phyloP scores from a whole-genome alignment of 2,888 invertebrate species.

The Trichogramma dendrolimi region DNA sequence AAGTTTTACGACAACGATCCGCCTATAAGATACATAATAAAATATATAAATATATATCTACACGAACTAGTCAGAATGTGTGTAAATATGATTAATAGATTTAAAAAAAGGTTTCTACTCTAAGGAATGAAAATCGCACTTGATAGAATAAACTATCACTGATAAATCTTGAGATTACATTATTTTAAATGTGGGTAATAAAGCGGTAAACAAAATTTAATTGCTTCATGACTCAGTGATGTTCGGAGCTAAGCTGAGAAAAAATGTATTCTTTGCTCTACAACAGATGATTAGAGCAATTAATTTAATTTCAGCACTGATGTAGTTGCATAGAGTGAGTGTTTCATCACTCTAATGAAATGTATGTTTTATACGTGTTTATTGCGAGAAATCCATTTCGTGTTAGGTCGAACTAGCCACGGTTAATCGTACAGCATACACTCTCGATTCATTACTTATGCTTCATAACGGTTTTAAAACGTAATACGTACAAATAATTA shows the following conservation, averaged over 20 bases:
- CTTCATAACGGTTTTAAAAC: not conserved
- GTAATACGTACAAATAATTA: not conserved
- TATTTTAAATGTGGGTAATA: not conserved
- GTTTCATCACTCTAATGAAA: slow-evolving; percentile 22
- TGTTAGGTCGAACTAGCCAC: not conserved
- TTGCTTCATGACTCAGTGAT: too few species aligned
- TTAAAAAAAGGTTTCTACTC: not conserved
- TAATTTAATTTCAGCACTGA: slow-evolving; percentile 26
- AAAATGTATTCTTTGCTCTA: slow-evolving; percentile 14
- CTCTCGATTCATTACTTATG: slow-evolving; percentile 15
- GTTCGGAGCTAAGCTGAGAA: not conserved
- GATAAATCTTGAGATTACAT: not conserved
- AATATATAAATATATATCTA: too few species aligned
- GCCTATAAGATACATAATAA: slow-evolving; percentile 1
- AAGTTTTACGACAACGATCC: slow-evolving; percentile 20
- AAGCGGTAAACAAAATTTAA: not conserved
- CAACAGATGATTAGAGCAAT: slow-evolving; percentile 19
- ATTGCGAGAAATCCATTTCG: slow-evolving; percentile 17
- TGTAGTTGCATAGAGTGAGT: slow-evolving; percentile 3
- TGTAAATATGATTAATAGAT: not conserved
- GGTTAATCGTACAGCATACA: slow-evolving; percentile 2
- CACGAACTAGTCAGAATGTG: not conserved
- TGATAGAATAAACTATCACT: not conserved
- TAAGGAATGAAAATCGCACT: not conserved
- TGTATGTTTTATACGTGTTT: slow-evolving; percentile 6